Evolutionary conservation across 2,888 invertebrate species (phyloP).

Genomic region (Poecilobothrus nobilitatus): DNA sequence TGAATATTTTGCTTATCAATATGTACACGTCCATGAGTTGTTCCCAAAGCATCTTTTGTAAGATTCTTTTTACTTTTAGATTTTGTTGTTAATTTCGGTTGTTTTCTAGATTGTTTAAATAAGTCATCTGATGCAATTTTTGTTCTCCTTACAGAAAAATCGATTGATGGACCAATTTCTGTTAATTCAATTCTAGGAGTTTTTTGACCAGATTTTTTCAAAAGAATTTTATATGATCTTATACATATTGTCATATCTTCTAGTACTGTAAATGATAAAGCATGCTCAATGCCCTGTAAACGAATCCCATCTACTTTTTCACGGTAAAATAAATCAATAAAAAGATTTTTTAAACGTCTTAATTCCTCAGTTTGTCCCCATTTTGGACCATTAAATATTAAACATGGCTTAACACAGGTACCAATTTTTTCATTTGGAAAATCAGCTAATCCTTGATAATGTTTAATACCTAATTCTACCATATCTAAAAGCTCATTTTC

Average conservation of each 20-base stretch:
- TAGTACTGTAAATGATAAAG: constrained; percentile 77
- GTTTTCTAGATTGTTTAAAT: constrained; percentile 70
- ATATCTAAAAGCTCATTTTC: constrained; percentile 89
- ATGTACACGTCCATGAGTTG: constrained; percentile 84
- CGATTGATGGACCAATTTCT: constrained; percentile 71
- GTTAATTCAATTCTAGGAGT: constrained; percentile 81
- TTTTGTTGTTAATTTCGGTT: constrained; percentile 65
- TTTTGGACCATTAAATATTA: constrained; percentile 83
- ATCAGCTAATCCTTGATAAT: constrained; percentile 67
- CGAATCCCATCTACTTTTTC: constrained; percentile 59
- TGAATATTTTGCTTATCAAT: constrained; percentile 81
- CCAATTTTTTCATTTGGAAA: constrained; percentile 71
- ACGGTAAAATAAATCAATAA: constrained; percentile 85
- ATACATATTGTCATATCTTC: constrained; percentile 69
- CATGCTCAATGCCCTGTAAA: constrained; percentile 89
- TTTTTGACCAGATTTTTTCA: constrained; percentile 86
- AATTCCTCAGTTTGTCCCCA: constrained; percentile 79
- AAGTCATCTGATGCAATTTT: constrained; percentile 85
- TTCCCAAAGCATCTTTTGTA: constrained; percentile 76
- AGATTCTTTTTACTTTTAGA: constrained; percentile 85
- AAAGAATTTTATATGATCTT: constrained; percentile 65
- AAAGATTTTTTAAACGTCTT: constrained; percentile 74
- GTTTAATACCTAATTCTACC: constrained; percentile 87
- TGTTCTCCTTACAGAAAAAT: constrained; percentile 75
- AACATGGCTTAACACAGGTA: constrained; percentile 78